These are phyloP conservation scores for Lutjanus campechanus DNA, from an alignment of 2,797 vertebrate species.

Conservation along the genomic window DNA sequence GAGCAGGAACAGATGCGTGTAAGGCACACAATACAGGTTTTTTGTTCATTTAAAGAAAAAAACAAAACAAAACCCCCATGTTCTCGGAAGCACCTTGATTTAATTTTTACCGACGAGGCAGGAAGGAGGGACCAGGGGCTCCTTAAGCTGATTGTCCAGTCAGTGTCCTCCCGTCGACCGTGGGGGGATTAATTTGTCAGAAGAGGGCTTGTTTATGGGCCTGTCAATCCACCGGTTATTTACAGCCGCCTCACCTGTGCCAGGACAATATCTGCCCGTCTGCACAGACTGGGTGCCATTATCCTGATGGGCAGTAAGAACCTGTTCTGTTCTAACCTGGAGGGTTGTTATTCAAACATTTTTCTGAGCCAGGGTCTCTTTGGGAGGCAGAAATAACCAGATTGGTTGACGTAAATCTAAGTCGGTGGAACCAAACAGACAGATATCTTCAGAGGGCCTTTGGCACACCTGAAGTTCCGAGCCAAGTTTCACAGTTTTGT, in stretches of 20 bases:
- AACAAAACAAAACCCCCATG: conserved; percentile 64
- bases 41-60: conserved; percentile 16
- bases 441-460: too few species aligned
- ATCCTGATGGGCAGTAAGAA: conserved; percentile 73
- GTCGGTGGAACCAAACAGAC: too few species aligned
- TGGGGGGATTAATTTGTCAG: conserved; percentile 59
- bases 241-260: conserved; percentile 82
- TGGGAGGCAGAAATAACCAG: conserved; percentile 1
- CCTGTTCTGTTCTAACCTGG: conserved; percentile 25
- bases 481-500: too few species aligned
- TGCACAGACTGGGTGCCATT: conserved; percentile 59
- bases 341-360: conserved; percentile 4
- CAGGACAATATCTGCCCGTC: conserved; percentile 64
- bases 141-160: conserved; percentile 84
- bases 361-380: conserved; percentile 3
- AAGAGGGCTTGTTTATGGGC: conserved; percentile 73
- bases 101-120: conserved; percentile 87
- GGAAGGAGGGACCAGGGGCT: conserved; percentile 85
- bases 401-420: conserved; percentile 21
- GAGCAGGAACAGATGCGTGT: conserved; percentile 69
- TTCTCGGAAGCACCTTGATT: conserved; percentile 95
- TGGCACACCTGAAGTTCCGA: too few species aligned
- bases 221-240: conserved; percentile 76
- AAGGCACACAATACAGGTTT: conserved; percentile 60
- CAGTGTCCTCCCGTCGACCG: conserved; percentile 69